Evolutionary conservation across 2,113 vertebrate species (phyloP), one percentile per base, ranked within the genome.

Genomic region (Ptilonorhynchus violaceus): DNA sequence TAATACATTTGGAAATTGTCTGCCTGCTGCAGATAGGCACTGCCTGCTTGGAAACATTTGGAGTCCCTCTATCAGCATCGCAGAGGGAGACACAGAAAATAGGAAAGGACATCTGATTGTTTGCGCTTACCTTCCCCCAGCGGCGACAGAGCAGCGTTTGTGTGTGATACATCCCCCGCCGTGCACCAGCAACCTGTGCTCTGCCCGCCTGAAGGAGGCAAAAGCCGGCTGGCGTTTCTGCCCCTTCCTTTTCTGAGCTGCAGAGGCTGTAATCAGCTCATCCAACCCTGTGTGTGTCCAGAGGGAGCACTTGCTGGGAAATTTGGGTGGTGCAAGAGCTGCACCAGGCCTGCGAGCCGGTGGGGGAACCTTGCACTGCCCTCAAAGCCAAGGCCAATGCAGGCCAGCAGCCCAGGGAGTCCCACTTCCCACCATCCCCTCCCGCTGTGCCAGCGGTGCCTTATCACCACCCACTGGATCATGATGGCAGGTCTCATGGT

Each of bases 11-110:
- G 47, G 93, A 97, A 95, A 96, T 92, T 90, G 95, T 67, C 96
- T 96, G 95, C 90, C 85, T 75, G 88, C 96, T 88, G 92, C 88
- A 96, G 96, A 96, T 96, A 96, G 96, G 90, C 85, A 60, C 82
- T 81, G 92, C 75, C 79, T 94, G 89, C 90, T 82, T 85, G 78
- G 89, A 96, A 95, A 88, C 64, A 5, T 92, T 96, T 92, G 85
- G 90, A 92, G 92, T 92, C 73, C 82, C 82, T 93, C 95, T 93
- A 83, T 93, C 92, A 88, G 88, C 3, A 9, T 52, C 90, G 27
- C 96, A 96, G 89, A 96, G 93, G 92, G 91, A 95, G 88, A 90
- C 78, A 53, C 39, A 69, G 88, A 84, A 93, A 92, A 96, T 85
- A 67, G 85, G 93, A 73, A 92, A 92, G 79, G 88, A 84, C 90